Evolutionary conservation across 1,140 invertebrate species (phyloP), one percentile per base, ranked within the genome.

Genomic region (Mamestra configurata): DNA sequence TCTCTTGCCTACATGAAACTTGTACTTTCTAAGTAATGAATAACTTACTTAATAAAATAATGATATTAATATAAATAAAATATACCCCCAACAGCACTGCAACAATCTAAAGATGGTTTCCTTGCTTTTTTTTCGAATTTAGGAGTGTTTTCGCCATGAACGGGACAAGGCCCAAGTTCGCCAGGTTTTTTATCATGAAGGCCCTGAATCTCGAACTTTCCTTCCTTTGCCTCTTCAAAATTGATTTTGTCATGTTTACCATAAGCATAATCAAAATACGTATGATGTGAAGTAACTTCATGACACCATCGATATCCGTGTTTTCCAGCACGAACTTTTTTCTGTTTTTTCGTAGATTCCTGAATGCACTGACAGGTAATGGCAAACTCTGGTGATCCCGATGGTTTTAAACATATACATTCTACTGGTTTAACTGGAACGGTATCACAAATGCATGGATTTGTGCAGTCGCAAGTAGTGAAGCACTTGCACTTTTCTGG

Each of bases 281-380:
- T 95, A 79, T 95, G 93, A 27, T 82, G 83, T 3, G 93, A 89
- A 86, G 94, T 90, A 15, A 94, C 89, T 31, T 92, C 89, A 31
- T 89, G 88, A 55, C 93, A 94, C 92, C 92, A 95, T 20, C 91
- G 82, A 80, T 93, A 93, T 8, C 90, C 92, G 68, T 94, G 85
- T 80, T 93, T 93, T 4, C 93, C 92, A 49, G 89, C 88, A 79
- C 89, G 86, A 15, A 87, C 79, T 84, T 76, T 90, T 84, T 92
- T 92, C 40, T 93, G 72, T 66, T 90, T 92, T 51, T 80, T 84
- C 0, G 51, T 35, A 61, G 81, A 46, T 20, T 85, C 76, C 76
- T 82, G 75, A 68, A 86, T 82, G 15, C 75, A 76, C 73, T 77
- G 75, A 71, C 90, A 93, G n/a, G 86, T 88, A 76, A 90, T 91